phyloP scores from a whole-genome alignment of 1,140 invertebrate species.

The Zaprionus inermis region DNA sequence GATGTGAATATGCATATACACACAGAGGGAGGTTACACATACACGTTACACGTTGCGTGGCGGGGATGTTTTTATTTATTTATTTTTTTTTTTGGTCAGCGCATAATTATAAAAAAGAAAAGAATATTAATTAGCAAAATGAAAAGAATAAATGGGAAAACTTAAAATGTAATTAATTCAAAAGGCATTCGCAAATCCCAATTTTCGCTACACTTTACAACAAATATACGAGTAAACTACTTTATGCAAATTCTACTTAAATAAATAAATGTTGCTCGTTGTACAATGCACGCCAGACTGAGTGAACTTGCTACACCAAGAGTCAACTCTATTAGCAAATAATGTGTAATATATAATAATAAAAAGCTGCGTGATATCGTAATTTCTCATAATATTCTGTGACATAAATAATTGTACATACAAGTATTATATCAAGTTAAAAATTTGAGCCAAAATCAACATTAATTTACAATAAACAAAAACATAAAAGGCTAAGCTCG shows the following conservation, averaged over 20 bases:
- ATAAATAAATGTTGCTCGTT: background rate
- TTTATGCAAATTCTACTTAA: background rate
- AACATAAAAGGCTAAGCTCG: background rate
- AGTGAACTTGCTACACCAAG: background rate
- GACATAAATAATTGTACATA: background rate
- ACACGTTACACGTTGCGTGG: constrained; percentile 51
- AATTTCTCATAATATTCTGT: background rate
- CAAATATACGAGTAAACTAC: background rate
- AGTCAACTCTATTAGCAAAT: background rate
- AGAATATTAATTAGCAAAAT: constrained; percentile 80
- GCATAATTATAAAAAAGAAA: constrained; percentile 73
- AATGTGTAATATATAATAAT: background rate
- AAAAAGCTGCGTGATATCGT: background rate
- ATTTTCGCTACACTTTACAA: constrained; percentile 2
- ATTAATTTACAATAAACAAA: background rate
- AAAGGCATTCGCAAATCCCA: constrained; percentile 10
- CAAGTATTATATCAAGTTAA: background rate
- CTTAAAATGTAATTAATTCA: constrained; percentile 11
- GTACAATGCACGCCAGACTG: background rate
- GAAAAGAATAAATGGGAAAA: constrained; percentile 47
- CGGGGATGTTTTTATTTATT: constrained; percentile 36
- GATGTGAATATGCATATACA: constrained; percentile 37
- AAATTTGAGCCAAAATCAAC: background rate
- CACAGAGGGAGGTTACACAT: constrained; percentile 58
- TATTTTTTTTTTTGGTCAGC: constrained; percentile 66